Base-by-base conservation (phyloP, 64 coral and sea anemone species). In the Montipora sp. region DNA sequence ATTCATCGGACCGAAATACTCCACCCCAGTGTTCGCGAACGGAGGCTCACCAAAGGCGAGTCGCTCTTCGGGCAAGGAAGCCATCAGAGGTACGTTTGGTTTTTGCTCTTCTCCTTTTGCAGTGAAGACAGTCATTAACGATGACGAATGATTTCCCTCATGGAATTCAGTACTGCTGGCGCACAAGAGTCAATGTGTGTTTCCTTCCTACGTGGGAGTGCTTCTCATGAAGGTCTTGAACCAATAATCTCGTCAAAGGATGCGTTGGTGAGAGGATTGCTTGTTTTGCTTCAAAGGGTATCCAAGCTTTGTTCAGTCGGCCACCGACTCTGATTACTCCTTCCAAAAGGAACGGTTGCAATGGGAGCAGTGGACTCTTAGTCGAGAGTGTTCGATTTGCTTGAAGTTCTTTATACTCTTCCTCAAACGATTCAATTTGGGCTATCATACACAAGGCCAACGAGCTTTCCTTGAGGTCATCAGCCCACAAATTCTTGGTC, bases 11-110 rank as follows among this genome's bases (percentile, higher is more conserved):
- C 24, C 24, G 24, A 24, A 24, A 24, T 24, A 24, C 24, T 24
- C 24, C 24, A 24, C 24, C 0, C 24, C 24, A 24, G 24, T 24
- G 24, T 24, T 24, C 24, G 24, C 24, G 24, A 24, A 24, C 24
- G 24, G 24, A 24, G 24, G 24, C 1, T 24, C 24, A 24, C 24
- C 24, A 24, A 24, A 24, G 24, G 24, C 24, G 24, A 24, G 24
- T 24, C 24, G 24, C 24, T 24, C 24, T 24, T 24, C 24, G 24
- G 24, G 24, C 24, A 24, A 24, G 24, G 1, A 55, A 59, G 81
- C 87, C 20, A 53, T 93, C 65, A 93, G 88, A 8, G 88, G 74
- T 0, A 89, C 13, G 3, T 24, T 36, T 24, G 87, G 87, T 46
- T 89, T 63, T 24, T 24, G 53, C 75, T 66, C 55, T 80, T 11